Conservation (phyloP, 2,797 vertebrate species). For the Novumbra hubbsi region DNA sequence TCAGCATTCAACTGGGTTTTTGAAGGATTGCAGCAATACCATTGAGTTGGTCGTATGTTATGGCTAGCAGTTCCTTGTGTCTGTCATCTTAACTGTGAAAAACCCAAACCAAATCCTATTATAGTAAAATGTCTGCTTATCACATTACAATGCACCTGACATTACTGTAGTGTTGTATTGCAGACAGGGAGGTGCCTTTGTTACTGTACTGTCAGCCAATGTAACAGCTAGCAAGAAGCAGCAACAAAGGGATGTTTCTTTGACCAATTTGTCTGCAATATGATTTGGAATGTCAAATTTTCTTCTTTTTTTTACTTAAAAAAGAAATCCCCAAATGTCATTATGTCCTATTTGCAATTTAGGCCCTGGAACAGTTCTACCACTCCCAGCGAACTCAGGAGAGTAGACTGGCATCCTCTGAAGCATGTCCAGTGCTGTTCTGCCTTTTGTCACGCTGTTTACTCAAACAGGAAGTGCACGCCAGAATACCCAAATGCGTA, state of each 20-base stretch:
- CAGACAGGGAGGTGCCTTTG: conserved; percentile 8
- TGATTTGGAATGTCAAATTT: conserved; percentile 37
- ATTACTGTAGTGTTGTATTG: neutral
- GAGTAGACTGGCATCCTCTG: no score
- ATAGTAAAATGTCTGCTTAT: neutral
- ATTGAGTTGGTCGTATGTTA: neutral
- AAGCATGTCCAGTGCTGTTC: no score
- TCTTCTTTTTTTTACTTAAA: neutral
- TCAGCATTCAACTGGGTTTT: neutral
- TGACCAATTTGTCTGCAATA: conserved; percentile 61
- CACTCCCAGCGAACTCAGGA: no score
- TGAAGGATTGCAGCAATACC: neutral
- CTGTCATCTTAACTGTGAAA: neutral
- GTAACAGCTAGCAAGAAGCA: conserved; percentile 67
- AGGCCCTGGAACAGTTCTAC: no score
- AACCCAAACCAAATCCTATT: neutral
- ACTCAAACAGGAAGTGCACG: no score
- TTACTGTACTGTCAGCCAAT: neutral
- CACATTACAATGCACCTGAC: neutral
- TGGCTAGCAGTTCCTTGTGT: neutral
- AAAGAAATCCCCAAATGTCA: no score
- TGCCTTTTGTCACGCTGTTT: no score
- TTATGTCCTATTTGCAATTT: no score
- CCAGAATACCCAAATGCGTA: no score
- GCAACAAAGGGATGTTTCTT: conserved; percentile 63